These are phyloP conservation scores for Promerops cafer DNA, from an alignment of 2,113 vertebrate species.

Conservation along the genomic window DNA sequence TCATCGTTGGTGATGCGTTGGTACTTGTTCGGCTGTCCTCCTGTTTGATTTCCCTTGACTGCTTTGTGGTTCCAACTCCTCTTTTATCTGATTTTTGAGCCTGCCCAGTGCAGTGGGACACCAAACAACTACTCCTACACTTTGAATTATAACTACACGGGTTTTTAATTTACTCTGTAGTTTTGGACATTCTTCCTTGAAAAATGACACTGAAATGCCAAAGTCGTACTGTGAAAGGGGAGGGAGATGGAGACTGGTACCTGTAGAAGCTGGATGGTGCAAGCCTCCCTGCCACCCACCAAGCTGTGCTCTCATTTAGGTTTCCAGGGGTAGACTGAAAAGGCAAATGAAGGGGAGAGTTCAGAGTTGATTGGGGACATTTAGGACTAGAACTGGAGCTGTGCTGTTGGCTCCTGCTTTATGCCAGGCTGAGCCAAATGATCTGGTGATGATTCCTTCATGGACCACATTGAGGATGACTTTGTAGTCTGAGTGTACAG, in stretches of 20 bases:
- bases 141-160: background rate
- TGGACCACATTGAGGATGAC: rapidly evolving
- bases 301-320: background rate
- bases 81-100: background rate
- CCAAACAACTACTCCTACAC: background rate
- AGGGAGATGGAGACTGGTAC: background rate
- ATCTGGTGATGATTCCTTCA: background rate
- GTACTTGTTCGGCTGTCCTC: background rate
- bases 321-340: background rate
- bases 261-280: background rate
- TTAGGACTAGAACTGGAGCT: background rate
- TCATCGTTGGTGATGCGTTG: background rate
- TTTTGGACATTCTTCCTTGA: background rate
- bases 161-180: background rate
- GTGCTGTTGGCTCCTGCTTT: background rate
- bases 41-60: background rate
- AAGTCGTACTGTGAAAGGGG: background rate
- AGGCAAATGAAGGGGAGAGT: background rate
- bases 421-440: background rate
- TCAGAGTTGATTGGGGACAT: background rate
- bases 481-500: background rate
- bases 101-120: background rate
- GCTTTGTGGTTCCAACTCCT: background rate
- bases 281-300: background rate
- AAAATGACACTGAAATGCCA: background rate